Conservation (phyloP, 2,113 vertebrate genomes). For the Anguilla japonica region DNA sequence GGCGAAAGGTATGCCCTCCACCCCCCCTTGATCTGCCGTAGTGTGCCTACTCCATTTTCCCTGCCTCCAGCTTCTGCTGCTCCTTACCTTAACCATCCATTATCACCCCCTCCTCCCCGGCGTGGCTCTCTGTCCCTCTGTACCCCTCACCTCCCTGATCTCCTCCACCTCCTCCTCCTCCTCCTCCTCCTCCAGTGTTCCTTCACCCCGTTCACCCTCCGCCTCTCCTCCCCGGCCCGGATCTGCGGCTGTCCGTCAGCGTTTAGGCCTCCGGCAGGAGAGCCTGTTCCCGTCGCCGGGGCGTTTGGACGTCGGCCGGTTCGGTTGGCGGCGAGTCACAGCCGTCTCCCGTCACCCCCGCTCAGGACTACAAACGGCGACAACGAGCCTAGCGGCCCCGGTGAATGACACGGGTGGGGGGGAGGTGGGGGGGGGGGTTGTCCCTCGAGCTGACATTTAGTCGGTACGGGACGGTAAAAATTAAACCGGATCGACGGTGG, state of each 20-base stretch:
- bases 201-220: not conserved
- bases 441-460: conserved; percentile 50
- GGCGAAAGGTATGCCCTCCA: conserved; percentile 39
- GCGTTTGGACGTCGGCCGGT: not conserved
- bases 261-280: not conserved
- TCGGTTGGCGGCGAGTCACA: not conserved
- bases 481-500: conserved; percentile 28
- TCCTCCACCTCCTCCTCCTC: too few relatives aligned
- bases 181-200: not conserved
- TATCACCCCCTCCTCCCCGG: not conserved
- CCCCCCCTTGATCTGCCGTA: not conserved
- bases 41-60: conserved; percentile 20
- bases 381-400: conserved; percentile 33
- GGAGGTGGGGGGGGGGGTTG: conserved; percentile 36
- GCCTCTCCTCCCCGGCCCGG: not conserved
- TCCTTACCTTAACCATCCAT: conserved; percentile 9
- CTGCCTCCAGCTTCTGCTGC: not conserved
- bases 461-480: conserved; percentile 35
- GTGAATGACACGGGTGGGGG: not conserved
- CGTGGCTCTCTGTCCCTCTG: not conserved
- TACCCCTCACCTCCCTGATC: not conserved
- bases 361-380: conserved; percentile 36
- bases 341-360: conserved; percentile 1
- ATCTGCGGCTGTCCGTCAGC: conserved; percentile 27
- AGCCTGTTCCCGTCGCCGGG: not conserved